Evolutionary conservation across 35 echinoderm and acorn worm species (phyloP).

Genomic region (Apostichopus parvimensis): DNA sequence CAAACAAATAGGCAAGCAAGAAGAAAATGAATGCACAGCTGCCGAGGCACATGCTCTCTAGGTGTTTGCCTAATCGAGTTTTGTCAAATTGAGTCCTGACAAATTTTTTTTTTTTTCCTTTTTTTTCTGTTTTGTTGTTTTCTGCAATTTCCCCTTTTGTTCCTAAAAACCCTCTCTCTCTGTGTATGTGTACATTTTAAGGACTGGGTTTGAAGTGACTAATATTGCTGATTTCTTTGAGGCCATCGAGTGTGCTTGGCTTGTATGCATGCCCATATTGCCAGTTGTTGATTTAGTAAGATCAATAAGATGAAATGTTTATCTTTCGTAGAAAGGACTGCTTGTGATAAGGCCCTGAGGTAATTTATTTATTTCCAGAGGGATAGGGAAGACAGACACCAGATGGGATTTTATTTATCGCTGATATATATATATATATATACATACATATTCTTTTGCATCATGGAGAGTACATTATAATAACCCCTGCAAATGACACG

Average conservation of each 20-base stretch:
- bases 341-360: conserved; percentile 38
- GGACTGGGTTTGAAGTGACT: conserved; percentile 26
- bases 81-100: conserved; percentile 28
- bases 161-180: background rate
- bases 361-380: conserved; percentile 47
- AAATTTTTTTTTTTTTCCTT: background rate
- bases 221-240: conserved; percentile 14
- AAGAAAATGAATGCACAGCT: conserved; percentile 52
- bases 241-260: conserved; percentile 11
- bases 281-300: conserved; percentile 34
- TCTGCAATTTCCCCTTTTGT: conserved; percentile 33
- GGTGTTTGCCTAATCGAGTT: conserved; percentile 56
- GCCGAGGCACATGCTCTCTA: conserved; percentile 41
- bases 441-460: background rate
- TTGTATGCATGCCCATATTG: conserved; percentile 34
- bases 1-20: conserved; percentile 38
- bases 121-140: conserved; percentile 34
- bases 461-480: background rate
- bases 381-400: conserved; percentile 7
- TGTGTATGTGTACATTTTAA: conserved; percentile 15
- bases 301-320: conserved; percentile 52
- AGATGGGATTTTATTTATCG: conserved; percentile 46
- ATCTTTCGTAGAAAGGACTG: conserved; percentile 45
- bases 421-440: background rate
- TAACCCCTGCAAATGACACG: conserved; percentile 13